These are phyloP conservation scores for Macrosiphum euphorbiae DNA, from an alignment of 2,888 invertebrate genomes.

Conservation along the genomic window DNA sequence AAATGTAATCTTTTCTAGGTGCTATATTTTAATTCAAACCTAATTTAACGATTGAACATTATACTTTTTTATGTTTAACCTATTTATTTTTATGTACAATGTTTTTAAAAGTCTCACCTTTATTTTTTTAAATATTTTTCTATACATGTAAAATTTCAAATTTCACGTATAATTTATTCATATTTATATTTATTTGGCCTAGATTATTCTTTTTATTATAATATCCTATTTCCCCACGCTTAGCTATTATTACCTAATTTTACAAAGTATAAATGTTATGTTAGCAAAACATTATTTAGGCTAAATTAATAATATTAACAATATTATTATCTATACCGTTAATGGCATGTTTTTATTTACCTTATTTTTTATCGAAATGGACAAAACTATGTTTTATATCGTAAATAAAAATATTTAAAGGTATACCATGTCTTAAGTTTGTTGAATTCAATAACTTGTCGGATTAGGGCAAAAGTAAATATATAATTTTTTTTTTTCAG, in stretches of 20 bases:
- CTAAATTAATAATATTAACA: constrained; percentile 50
- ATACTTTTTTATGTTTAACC: constrained; percentile 18
- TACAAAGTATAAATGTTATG: constrained; percentile 47
- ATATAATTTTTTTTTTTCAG: background rate
- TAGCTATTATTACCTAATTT: constrained; percentile 47
- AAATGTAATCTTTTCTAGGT: constrained; percentile 62
- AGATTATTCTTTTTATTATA: constrained; percentile 42
- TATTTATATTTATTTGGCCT: constrained; percentile 37
- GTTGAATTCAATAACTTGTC: background rate
- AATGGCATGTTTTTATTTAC: constrained; percentile 51
- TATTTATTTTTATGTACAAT: constrained; percentile 40
- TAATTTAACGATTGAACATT: constrained; percentile 27
- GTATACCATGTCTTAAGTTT: background rate
- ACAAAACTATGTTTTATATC: constrained; percentile 48
- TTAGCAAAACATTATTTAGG: constrained; percentile 51
- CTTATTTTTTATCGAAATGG: constrained; percentile 46
- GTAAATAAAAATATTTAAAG: constrained; percentile 23
- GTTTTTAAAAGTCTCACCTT: constrained; percentile 25
- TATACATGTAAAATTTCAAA: constrained; percentile 45
- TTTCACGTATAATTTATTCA: constrained; percentile 51
- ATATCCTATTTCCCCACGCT: constrained; percentile 48
- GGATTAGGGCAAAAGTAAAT: background rate
- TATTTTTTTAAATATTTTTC: constrained; percentile 46
- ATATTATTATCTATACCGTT: constrained; percentile 50
- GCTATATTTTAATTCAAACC: constrained; percentile 56